These are phyloP conservation scores for Dryocosmus kuriphilus DNA, from an alignment of 2,888 invertebrate genomes.

Conservation along the genomic window DNA sequence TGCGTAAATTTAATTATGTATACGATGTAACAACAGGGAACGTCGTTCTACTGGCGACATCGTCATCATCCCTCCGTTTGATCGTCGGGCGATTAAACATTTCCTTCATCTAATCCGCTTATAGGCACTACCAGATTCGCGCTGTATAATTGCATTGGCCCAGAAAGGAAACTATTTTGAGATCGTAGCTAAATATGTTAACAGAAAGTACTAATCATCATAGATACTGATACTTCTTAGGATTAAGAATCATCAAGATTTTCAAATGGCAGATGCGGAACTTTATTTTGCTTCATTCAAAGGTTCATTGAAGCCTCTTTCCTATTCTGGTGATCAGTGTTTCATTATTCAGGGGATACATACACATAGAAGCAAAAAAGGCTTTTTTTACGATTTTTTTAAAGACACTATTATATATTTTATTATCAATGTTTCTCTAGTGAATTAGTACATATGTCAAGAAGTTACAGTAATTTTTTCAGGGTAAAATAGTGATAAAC, in stretches of 20 bases:
- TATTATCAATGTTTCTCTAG: too few species aligned
- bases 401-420: too few species aligned
- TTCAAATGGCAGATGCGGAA: neutral
- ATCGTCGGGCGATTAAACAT: conserved; percentile 62
- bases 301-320: too few species aligned
- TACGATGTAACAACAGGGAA: conserved; percentile 42
- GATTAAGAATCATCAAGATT: neutral
- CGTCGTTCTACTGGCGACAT: conserved; percentile 46
- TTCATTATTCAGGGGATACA: too few species aligned
- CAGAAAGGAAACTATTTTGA: conserved; percentile 10
- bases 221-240: neutral
- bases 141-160: conserved; percentile 55
- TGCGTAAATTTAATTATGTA: conserved; percentile 56
- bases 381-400: too few species aligned
- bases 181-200: neutral
- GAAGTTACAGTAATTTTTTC: too few species aligned
- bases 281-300: too few species aligned
- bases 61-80: conserved; percentile 61
- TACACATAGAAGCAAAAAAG: too few species aligned
- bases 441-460: too few species aligned
- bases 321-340: too few species aligned
- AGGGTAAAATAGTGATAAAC: too few species aligned
- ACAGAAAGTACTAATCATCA: neutral
- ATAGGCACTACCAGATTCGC: conserved; percentile 52
- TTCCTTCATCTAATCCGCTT: conserved; percentile 64